phyloP scores from a whole-genome alignment of 1,140 invertebrate genomes.

The Drosophila seguyi region DNA sequence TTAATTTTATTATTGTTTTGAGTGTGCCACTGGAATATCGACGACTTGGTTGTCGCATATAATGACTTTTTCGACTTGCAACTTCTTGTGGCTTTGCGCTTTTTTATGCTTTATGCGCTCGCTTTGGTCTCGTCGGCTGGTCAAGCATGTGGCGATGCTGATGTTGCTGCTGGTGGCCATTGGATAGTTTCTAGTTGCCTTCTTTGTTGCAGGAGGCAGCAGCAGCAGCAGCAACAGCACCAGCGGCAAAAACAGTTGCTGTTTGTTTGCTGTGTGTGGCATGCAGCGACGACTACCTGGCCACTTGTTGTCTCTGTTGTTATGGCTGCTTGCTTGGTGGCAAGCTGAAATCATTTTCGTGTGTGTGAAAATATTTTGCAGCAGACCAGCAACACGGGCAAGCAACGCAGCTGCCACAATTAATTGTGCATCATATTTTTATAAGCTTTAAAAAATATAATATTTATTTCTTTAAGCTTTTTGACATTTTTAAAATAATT shows the following conservation, averaged over 20 bases:
- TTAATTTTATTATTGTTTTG: background rate
- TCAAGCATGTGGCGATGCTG: slow-evolving; percentile 66
- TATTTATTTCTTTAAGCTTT: too few relatives aligned
- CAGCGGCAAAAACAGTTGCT: slow-evolving; percentile 63
- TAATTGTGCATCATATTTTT: too few relatives aligned
- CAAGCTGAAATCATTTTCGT: slow-evolving; percentile 74
- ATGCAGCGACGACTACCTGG: slow-evolving; percentile 65
- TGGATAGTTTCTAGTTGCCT: slow-evolving; percentile 54
- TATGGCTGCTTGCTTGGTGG: slow-evolving; percentile 69
- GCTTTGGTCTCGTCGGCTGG: slow-evolving; percentile 66
- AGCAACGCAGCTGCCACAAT: background rate
- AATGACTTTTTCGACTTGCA: slow-evolving; percentile 81
- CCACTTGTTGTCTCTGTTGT: slow-evolving; percentile 54
- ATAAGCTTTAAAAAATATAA: too few relatives aligned
- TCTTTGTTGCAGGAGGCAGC: slow-evolving; percentile 60
- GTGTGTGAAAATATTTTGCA: slow-evolving; percentile 80
- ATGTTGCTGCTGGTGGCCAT: slow-evolving; percentile 35
- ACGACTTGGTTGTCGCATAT: slow-evolving; percentile 69
- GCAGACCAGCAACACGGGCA: slow-evolving; percentile 24
- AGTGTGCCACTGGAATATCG: slow-evolving; percentile 45
- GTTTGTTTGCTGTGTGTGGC: slow-evolving; percentile 75
- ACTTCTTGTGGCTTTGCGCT: slow-evolving; percentile 70
- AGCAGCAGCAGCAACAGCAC: slow-evolving; percentile 28
- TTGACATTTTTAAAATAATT: too few relatives aligned
- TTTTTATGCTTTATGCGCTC: slow-evolving; percentile 82